Conservation (phyloP, 2,113 vertebrate species). For the Scomber scombrus region DNA sequence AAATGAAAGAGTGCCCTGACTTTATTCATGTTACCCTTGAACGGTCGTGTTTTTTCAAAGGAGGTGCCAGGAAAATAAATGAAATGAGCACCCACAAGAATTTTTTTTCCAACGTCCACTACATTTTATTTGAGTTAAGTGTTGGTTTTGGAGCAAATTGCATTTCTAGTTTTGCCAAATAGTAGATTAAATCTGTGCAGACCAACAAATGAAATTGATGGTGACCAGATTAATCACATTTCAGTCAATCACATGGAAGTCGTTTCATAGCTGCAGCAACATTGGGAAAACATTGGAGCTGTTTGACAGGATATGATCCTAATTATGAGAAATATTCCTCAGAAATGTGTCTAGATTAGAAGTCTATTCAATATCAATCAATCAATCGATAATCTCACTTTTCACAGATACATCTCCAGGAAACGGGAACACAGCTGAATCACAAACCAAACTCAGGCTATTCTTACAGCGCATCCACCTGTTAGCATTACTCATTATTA, state of each 20-base stretch:
- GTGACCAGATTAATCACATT: constrained; percentile 26
- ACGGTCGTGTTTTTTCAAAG: not conserved
- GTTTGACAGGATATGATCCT: not conserved
- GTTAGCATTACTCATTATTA: constrained; percentile 37
- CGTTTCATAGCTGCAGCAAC: constrained; percentile 15
- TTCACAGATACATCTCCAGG: not conserved
- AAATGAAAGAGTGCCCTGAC: not conserved
- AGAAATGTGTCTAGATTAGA: too few relatives aligned
- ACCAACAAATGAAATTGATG: constrained; percentile 7
- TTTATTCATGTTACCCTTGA: not conserved
- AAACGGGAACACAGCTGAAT: not conserved
- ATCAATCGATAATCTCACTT: not conserved
- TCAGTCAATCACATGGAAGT: constrained; percentile 24
- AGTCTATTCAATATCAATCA: too few relatives aligned
- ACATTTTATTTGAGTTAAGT: constrained; percentile 1
- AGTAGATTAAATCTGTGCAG: not conserved
- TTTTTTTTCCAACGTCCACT: constrained; percentile 7
- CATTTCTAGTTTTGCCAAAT: constrained; percentile 5
- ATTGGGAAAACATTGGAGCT: constrained; percentile 8
- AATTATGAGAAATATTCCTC: not conserved
- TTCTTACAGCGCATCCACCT: constrained; percentile 33
- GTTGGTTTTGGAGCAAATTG: constrained; percentile 23
- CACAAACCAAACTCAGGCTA: not conserved
- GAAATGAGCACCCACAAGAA: not conserved
- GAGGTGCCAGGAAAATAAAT: constrained; percentile 26